Base-by-base conservation (phyloP, 2,888 invertebrate genomes). In the Seladonia tumulorum region DNA sequence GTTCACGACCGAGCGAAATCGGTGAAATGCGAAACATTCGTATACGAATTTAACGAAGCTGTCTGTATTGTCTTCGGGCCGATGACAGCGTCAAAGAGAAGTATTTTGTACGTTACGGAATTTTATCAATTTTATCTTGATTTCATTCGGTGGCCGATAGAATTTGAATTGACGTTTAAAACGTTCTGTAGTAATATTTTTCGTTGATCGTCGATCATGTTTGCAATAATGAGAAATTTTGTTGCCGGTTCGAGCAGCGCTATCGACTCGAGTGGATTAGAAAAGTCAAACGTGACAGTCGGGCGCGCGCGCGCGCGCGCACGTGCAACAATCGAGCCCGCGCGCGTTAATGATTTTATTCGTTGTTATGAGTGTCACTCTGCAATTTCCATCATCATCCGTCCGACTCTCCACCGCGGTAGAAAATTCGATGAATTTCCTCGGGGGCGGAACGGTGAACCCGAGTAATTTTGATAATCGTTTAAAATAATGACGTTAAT, bases 401-500 rank as follows among this genome's bases (percentile, higher is more conserved):
- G 18, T 1, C 12, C 1, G n/a, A 22, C 18, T 8, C 12, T 14
- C 12, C 42, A 35, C 10, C 66, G 7, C 22, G 45, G 8, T 12
- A 10, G 39, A 39, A 45, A 76, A 45, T 68, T 39, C 83, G 72
- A 83, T 83, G 57, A 77, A 77, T 83, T 73, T 76, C 45, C 22
- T 12, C 35, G 22, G 63, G 53, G 7, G 4, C 42, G 72, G 22
- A n/a, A 76, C 53, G 25, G 25, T 25, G 16, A 18, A 29, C 57
- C 47, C 72, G 72, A 73, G 42, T 83, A 45, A 73, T 83, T 83
- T 82, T 83, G 82, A 77, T 82, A 82, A 77, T 77, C 83, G 72
- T 73, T 73, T 45, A 53, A 77, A 82, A 82, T 82, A 77, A 82
- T 77, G 47, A 68, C 72, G n/a, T 83, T 83, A 73, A 83, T 82